Evolutionary conservation across 2,797 vertebrate species (phyloP), one percentile per base, ranked within the genome.

Genomic region (Cossypha dichroa): DNA sequence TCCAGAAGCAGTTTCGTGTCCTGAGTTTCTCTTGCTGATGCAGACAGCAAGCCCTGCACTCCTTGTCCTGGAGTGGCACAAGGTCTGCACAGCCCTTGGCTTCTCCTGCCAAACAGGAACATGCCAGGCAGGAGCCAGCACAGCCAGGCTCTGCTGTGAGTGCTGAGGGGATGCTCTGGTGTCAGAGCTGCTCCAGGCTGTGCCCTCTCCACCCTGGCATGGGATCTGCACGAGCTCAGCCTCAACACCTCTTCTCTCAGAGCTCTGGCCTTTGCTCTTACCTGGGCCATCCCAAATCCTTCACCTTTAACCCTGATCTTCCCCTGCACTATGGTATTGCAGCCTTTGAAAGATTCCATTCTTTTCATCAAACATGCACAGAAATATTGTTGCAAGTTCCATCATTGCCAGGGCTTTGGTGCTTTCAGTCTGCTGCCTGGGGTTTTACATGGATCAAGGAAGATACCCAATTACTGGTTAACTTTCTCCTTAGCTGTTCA

Each of bases 181-280:
- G 38, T 4, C 13, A 5, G 40, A 56, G 12, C 34, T 48, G 74
- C 38, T 74, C 34, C 25, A 5, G 54, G 20, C 45, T 54, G 17
- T 5, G 5, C 33, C 64, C 0, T 33, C 66, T 41, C 31, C 49
- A 5, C 36, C 36, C 8, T 62, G 33, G 36, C 5, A 12, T 2
- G 13, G 58, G 49, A 29, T 46, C 73, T 66, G 38, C 28, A 48
- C 73, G 36, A 78, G 25, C 28, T 69, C 43, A 90, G 55, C 43
- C 26, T 40, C 15, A 92, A 12, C 0, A 0, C 6, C 40, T 48
- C 17, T 60, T 8, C 41, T 45, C 38, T 38, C 38, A 38, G 38
- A 38, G 38, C 38, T 38, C 38, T 38, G 36, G 38, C 5, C 38
- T 38, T 14, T 38, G 38, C 38, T 38, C 20, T 73, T 18, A 19